Percentiles rank a stretch among this genome's conserved stretches.
Evolutionary conservation across 2,797 vertebrate species (phyloP).

Genomic region (Tenualosa ilisha): DNA sequence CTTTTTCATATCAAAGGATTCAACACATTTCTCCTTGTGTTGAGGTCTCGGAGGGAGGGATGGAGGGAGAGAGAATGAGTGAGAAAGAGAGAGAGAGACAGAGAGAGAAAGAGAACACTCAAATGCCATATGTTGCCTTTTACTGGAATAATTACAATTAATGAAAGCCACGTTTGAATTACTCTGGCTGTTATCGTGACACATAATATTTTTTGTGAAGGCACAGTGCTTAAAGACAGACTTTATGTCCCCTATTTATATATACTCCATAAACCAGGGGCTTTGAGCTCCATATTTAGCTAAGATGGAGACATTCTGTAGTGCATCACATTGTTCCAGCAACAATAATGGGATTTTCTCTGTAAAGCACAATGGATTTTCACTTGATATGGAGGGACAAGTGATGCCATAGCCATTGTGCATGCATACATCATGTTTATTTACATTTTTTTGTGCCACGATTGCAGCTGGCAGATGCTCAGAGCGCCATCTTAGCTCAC

Average conservation of each 20-base stretch:
- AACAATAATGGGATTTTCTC: constrained; percentile 22
- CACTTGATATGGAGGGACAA: constrained; percentile 11
- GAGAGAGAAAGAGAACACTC: constrained; percentile 55
- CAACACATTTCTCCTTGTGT: constrained; percentile 27
- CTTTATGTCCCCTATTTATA: background rate
- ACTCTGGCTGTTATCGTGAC: constrained; percentile 15
- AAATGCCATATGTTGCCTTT: constrained; percentile 59
- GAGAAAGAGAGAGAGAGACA: constrained; percentile 31
- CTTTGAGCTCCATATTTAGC: constrained; percentile 2
- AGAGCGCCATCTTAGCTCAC: background rate
- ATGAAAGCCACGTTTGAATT: constrained; percentile 75
- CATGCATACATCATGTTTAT: background rate
- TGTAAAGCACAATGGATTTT: constrained; percentile 14
- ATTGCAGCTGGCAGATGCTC: background rate
- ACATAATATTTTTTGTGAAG: constrained; percentile 19
- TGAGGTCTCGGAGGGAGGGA: constrained; percentile 63
- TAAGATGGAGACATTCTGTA: constrained; percentile 1
- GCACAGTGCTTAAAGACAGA: background rate
- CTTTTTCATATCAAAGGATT: constrained; percentile 11
- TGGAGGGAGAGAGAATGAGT: constrained; percentile 55
- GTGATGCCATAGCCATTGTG: background rate
- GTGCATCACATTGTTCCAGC: background rate
- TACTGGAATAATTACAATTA: constrained; percentile 76
- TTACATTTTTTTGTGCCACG: background rate
- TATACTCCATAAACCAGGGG: background rate